Conservation (phyloP, 2,797 vertebrate species). For the Sebastes steindachneri region DNA sequence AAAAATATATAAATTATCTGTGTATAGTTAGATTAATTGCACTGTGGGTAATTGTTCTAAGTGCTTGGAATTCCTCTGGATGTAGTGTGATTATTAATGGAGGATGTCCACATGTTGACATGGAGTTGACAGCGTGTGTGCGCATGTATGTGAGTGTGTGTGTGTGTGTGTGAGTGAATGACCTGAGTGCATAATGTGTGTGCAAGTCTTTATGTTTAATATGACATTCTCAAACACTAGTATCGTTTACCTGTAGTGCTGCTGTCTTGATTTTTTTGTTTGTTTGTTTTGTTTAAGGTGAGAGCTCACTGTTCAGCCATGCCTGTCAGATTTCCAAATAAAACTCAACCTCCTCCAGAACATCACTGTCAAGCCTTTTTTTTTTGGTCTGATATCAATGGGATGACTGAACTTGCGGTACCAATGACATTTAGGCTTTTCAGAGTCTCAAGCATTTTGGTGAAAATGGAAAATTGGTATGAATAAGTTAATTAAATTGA, state of each 20-base stretch:
- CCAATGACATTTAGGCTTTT: background rate
- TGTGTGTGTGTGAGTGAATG: constrained; percentile 59
- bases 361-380: constrained; percentile 7
- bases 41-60: constrained; percentile 92
- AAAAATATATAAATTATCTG: constrained; percentile 84
- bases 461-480: background rate
- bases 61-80: constrained; percentile 92
- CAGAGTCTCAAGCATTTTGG: background rate
- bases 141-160: constrained; percentile 21
- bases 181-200: constrained; percentile 71
- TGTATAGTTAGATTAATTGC: constrained; percentile 93
- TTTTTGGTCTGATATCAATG: background rate
- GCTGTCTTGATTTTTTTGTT: constrained; percentile 81
- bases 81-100: constrained; percentile 89
- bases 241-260: constrained; percentile 91
- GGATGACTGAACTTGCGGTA: background rate
- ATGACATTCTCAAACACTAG: constrained; percentile 87
- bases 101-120: constrained; percentile 89
- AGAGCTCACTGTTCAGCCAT: constrained; percentile 89
- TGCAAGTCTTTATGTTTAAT: constrained; percentile 81
- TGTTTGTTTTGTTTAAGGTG: constrained; percentile 77
- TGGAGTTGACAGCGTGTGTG: constrained; percentile 71
- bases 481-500: background rate
- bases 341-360: constrained; percentile 89
- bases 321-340: constrained; percentile 95